Evolutionary conservation across 1,140 invertebrate species (phyloP), one percentile per base, ranked within the genome.

Genomic region (Bactericera cockerelli): DNA sequence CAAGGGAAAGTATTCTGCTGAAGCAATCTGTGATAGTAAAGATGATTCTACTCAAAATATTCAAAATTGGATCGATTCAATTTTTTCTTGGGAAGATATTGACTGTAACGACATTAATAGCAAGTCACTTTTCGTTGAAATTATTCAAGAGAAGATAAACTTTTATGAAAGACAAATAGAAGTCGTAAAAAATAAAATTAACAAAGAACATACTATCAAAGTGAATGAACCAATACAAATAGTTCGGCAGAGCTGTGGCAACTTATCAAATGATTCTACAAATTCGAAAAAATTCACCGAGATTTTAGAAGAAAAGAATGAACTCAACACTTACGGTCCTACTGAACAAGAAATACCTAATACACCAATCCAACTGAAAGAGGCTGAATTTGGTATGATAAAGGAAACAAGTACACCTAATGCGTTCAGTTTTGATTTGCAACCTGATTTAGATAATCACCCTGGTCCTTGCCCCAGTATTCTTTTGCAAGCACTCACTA

Each of bases 401-500:
- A 72, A 36, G 70, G 69, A 2, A 72, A 73, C 28, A 70, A 68
- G 53, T 67, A 68, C 6, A 19, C 22, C 70, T 72, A 25, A 63
- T 71, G 14, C 64, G 68, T 91, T 92, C 62, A 89, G 84, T 70
- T 92, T 92, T 68, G 89, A 93, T 71, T 74, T 76, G 63, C 88
- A 93, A 65, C 88, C 88, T 0, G 75, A 84, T 67, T 74, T 93
- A 59, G 69, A 76, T 1, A 76, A 79, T 58, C 87, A 91, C 73
- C 79, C 86, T 0, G 93, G 93, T 2, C 93, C 93, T 0, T 92
- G 87, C 76, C 93, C 93, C 25, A 93, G 88, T 73, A 77, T 94
- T 59, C 86, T 98, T 59, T 73, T 99, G 1, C 91, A 98, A 78
- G 94, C 93, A 1, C 74, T 99, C 1, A 99, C 97, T 2, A 98